Evolutionary conservation across 2,888 invertebrate species (phyloP), one percentile per base, ranked within the genome.

Genomic region (Xestobium rufovillosum): DNA sequence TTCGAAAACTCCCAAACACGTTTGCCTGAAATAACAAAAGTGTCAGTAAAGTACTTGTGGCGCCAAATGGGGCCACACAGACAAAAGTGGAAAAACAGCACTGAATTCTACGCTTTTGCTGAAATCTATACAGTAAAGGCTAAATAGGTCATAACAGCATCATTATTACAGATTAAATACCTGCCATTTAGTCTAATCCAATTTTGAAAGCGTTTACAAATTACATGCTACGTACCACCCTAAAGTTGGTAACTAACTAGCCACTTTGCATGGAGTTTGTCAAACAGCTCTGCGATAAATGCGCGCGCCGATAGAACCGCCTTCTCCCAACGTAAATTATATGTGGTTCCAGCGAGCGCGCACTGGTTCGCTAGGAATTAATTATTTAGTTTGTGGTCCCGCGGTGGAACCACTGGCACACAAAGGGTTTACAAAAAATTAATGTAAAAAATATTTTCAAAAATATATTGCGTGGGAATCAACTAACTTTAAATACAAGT

Each of bases 331-430:
- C 4, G 12, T 26, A 11, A 26, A 11, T 12, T 11, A 10, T 19
- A 19, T 19, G 16, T 31, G 32, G 32, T 31, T 31, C 16, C 32
- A 15, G 32, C n/a, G 15, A 15, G 16, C 32, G 15, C 32, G 14
- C 19, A 15, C 32, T 15, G 11, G 32, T 14, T 19, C 15, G 11
- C 15, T 31, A 14, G 19, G 16, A 14, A 31, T 11, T 26, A 31
- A 31, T 15, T 31, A 31, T 31, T 31, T 31, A 19, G n/a, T n/a
- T n/a, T 10, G 32, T 31, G 32, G 32, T 31, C 17, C 32, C 2
- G 19, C 13, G 12, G 32, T 31, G 32, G 17, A 17, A 31, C 17
- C 32, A 15, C 32, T 19, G 17, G 16, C 13, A 10, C 32, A 2
- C 13, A 31, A 31, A 17, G 32, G n/a, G n/a, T n/a, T n/a, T n/a